phyloP scores from a whole-genome alignment of 37 sponge, comb jelly and placozoan species.

The Haliclona indistincta region DNA sequence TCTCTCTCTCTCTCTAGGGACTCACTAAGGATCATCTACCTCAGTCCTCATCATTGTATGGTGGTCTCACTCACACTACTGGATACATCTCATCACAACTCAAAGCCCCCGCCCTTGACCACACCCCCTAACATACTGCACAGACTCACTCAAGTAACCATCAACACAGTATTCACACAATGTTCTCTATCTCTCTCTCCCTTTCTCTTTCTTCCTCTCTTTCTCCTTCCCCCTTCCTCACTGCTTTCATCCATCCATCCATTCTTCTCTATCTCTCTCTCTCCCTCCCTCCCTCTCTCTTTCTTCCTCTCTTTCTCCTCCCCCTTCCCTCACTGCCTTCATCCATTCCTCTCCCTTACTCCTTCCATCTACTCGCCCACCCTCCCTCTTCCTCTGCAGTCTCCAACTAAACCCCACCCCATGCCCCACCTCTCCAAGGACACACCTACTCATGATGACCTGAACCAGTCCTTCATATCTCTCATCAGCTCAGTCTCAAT shows the following conservation, averaged over 20 bases:
- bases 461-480: too few species aligned
- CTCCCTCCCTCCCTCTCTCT: background rate
- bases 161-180: background rate
- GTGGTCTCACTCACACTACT: conserved; percentile 57
- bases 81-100: conserved; percentile 28
- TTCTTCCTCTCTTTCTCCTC: too few species aligned
- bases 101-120: background rate
- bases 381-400: background rate
- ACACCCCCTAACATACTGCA: background rate
- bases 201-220: background rate
- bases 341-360: background rate
- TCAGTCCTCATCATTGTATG: conserved; percentile 16
- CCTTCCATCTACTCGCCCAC: background rate
- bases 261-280: background rate
- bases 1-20: background rate
- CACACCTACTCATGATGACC: too few species aligned
- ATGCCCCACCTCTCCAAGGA: background rate
- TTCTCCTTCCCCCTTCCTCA: background rate
- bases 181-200: background rate
- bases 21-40: background rate
- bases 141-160: background rate
- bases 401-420: background rate
- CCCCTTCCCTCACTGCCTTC: too few species aligned
- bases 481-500: too few species aligned
- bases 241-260: too few species aligned